Percentiles rank a stretch among this genome's conserved stretches.
Conservation (phyloP, 2,113 vertebrate species). For the Megalops atlanticus region DNA sequence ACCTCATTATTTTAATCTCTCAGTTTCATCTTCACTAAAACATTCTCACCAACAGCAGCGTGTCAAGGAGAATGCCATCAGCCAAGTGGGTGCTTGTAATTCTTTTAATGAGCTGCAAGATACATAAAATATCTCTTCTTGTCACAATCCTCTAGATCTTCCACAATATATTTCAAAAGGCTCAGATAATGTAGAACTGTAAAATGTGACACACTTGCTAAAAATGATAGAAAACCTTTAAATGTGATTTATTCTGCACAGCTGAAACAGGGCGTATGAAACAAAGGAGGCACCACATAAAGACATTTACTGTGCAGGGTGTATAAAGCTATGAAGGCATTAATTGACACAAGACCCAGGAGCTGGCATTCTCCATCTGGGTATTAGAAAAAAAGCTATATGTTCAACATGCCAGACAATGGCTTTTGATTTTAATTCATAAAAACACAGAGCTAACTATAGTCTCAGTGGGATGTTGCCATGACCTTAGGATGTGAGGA, state of each 20-base stretch:
- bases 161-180: constrained; percentile 20
- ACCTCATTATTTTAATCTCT: constrained; percentile 10
- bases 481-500: constrained; percentile 4
- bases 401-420: not conserved
- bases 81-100: constrained; percentile 11
- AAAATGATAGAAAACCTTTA: constrained; percentile 23
- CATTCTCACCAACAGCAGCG: constrained; percentile 8
- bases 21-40: constrained; percentile 22
- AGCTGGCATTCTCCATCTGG: not conserved
- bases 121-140: constrained; percentile 30
- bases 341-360: not conserved
- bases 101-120: constrained; percentile 29
- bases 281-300: not conserved
- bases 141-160: constrained; percentile 6
- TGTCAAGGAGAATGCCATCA: constrained; percentile 28
- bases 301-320: not conserved
- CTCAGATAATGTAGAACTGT: constrained; percentile 26
- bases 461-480: not conserved
- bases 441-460: not conserved
- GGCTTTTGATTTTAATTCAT: not conserved
- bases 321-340: not conserved
- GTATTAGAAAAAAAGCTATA: too few relatives aligned
- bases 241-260: constrained; percentile 24
- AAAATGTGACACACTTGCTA: constrained; percentile 27
- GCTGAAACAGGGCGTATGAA: constrained; percentile 30